Conservation (phyloP, 2,797 vertebrate genomes). For the Rhinoraja longicauda region DNA sequence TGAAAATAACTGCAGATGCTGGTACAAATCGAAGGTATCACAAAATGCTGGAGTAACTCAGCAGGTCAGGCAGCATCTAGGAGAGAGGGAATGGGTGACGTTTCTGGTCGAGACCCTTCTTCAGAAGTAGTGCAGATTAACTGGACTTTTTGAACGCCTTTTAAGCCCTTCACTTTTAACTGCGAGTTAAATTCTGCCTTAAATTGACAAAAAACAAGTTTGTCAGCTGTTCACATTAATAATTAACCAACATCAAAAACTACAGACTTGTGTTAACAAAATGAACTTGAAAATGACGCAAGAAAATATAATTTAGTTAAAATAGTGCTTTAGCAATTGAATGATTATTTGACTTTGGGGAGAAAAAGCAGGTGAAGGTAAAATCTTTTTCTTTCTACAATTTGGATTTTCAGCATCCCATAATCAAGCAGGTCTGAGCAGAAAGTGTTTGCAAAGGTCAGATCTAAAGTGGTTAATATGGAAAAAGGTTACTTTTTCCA, state of each 20-base stretch:
- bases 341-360: not conserved
- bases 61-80: too few species aligned
- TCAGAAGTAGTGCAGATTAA: not conserved
- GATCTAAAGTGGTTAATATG: conserved; percentile 14
- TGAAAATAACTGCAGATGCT: too few species aligned
- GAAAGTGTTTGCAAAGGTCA: not conserved
- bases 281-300: not conserved
- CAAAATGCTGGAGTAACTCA: too few species aligned
- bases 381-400: conserved; percentile 23
- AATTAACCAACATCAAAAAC: not conserved
- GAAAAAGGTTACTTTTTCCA: not conserved
- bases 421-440: not conserved
- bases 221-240: not conserved
- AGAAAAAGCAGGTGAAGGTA: conserved; percentile 10
- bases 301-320: not conserved
- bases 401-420: not conserved
- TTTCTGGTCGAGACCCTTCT: too few species aligned
- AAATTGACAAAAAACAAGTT: not conserved
- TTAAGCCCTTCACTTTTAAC: not conserved
- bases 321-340: not conserved
- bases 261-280: not conserved
- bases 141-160: not conserved
- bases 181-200: not conserved
- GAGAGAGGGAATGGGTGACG: too few species aligned
- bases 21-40: too few species aligned